These are phyloP conservation scores for Drosophila emarginata DNA, from an alignment of 2,888 invertebrate genomes.

Conservation along the genomic window DNA sequence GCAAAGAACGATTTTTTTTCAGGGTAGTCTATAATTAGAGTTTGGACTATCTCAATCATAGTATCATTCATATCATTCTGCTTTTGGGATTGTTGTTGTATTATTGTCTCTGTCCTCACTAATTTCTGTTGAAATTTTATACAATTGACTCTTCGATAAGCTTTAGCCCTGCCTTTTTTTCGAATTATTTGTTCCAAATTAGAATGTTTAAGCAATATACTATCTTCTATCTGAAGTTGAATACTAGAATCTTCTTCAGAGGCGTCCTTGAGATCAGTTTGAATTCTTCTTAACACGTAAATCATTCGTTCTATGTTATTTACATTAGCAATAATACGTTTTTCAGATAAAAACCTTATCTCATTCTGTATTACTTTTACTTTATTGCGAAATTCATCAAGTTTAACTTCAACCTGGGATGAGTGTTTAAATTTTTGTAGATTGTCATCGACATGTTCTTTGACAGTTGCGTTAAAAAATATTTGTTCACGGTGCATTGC, in stretches of 20 bases:
- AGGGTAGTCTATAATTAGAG: slow-evolving; percentile 51
- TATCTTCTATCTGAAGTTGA: slow-evolving; percentile 81
- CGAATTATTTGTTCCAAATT: slow-evolving; percentile 67
- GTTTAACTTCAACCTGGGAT: slow-evolving; percentile 84
- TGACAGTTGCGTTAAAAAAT: slow-evolving; percentile 84
- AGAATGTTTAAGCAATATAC: slow-evolving; percentile 78
- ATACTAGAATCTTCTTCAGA: slow-evolving; percentile 69
- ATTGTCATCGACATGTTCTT: slow-evolving; percentile 83
- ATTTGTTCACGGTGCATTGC: slow-evolving; percentile 86
- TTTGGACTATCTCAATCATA: slow-evolving; percentile 55
- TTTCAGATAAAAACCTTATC: slow-evolving; percentile 65
- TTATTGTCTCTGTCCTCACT: slow-evolving; percentile 38
- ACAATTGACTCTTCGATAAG: slow-evolving; percentile 50
- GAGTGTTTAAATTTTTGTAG: slow-evolving; percentile 82
- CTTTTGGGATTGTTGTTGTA: slow-evolving; percentile 45
- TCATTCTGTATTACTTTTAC: slow-evolving; percentile 84
- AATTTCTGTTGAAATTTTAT: slow-evolving; percentile 48
- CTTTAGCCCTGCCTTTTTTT: slow-evolving; percentile 61
- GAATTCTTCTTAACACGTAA: slow-evolving; percentile 61
- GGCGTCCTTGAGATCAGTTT: slow-evolving; percentile 71
- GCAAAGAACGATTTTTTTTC: slow-evolving; percentile 50
- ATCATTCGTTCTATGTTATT: slow-evolving; percentile 65
- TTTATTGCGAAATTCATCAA: slow-evolving; percentile 85
- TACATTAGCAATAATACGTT: slow-evolving; percentile 63
- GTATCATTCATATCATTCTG: slow-evolving; percentile 56